Evolutionary conservation across 2,888 invertebrate genomes (phyloP).

Genomic region (Tipula unca): DNA sequence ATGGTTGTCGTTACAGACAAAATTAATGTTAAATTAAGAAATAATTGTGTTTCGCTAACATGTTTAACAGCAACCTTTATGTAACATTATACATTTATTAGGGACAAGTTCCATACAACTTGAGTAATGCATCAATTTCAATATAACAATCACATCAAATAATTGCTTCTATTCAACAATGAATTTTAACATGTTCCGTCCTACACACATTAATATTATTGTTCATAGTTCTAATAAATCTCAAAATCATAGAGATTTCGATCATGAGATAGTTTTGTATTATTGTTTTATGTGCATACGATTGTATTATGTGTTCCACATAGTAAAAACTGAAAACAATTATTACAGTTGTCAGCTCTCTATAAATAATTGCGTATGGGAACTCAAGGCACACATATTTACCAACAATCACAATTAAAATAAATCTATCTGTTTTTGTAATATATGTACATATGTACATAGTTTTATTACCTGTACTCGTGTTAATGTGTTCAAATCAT

Average conservation of each 20-base stretch:
- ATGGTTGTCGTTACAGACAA: no score
- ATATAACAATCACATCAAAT: neutral
- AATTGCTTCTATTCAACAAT: neutral
- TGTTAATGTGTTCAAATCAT: slow-evolving; percentile 53
- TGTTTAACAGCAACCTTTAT: no score
- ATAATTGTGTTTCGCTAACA: no score
- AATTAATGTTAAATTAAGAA: no score
- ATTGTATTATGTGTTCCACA: neutral
- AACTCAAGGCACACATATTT: neutral
- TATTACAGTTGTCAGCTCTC: neutral
- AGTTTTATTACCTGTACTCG: slow-evolving; percentile 37
- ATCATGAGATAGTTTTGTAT: neutral
- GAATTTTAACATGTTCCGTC: neutral
- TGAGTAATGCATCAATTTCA: no score
- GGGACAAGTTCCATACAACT: no score
- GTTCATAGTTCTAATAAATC: neutral
- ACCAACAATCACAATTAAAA: neutral
- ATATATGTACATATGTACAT: neutral
- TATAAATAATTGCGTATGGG: neutral
- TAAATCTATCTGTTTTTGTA: neutral
- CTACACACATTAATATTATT: neutral
- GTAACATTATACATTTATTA: no score
- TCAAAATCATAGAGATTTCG: neutral
- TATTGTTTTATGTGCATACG: neutral
- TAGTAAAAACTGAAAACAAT: neutral